Evolutionary conservation across 2,888 invertebrate genomes (phyloP).

Genomic region (Sinopyrophorus schimmeli): DNA sequence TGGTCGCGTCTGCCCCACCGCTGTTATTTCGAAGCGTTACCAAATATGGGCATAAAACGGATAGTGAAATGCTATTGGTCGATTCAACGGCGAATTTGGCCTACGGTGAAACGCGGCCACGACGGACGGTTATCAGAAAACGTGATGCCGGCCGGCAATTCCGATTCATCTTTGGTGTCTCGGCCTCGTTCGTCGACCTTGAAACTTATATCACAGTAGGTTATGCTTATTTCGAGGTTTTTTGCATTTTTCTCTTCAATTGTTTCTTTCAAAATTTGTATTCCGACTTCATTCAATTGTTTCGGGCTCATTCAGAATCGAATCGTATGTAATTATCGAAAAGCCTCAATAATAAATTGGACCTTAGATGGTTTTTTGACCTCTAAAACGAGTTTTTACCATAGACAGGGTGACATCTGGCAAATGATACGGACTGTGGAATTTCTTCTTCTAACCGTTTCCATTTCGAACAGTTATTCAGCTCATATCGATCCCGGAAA

Average conservation of each 20-base stretch:
- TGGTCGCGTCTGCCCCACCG: constrained; percentile 42
- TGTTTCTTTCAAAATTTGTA: no score
- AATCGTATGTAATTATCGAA: no score
- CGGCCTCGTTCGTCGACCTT: constrained; percentile 51
- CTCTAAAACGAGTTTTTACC: constrained; percentile 15
- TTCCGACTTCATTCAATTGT: no score
- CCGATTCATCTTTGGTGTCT: constrained; percentile 42
- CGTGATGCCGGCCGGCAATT: constrained; percentile 45
- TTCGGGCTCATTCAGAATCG: no score
- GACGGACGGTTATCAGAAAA: constrained; percentile 40
- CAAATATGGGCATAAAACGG: constrained; percentile 83
- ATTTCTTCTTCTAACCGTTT: no score
- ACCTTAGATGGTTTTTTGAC: constrained; percentile 23
- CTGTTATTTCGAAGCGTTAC: constrained; percentile 68
- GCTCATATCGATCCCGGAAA: no score
- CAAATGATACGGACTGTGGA: constrained; percentile 21
- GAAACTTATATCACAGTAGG: constrained; percentile 46
- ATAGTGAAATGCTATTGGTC: constrained; percentile 68
- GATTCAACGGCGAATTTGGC: constrained; percentile 47
- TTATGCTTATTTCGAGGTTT: constrained; percentile 28
- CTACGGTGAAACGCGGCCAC: constrained; percentile 42
- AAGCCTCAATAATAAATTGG: no score
- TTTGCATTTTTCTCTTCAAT: constrained; percentile 16
- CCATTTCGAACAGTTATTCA: no score
- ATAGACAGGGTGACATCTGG: constrained; percentile 22